Conservation (phyloP, 1,140 invertebrate genomes). For the Hermetia illucens region DNA sequence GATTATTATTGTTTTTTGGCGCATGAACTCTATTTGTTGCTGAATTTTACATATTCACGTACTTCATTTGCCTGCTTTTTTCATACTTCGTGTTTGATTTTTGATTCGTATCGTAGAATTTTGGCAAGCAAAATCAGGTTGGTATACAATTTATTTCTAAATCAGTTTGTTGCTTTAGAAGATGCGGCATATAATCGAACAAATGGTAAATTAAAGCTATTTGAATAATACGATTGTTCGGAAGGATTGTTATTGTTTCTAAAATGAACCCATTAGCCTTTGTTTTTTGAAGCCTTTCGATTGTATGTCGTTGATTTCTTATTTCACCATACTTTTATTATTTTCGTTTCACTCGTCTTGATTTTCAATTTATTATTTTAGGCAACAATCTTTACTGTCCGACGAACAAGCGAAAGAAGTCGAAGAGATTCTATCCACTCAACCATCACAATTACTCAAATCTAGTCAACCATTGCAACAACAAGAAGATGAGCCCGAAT, state of each 20-base stretch:
- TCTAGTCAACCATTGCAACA: constrained; percentile 13
- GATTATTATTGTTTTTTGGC: not conserved
- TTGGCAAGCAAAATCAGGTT: constrained; percentile 66
- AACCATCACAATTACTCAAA: constrained; percentile 20
- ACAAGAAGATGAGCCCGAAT: constrained; percentile 38
- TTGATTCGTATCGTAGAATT: constrained; percentile 38
- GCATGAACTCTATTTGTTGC: not conserved
- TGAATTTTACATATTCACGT: too few relatives aligned
- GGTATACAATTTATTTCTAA: constrained; percentile 29
- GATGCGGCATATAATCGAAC: too few relatives aligned
- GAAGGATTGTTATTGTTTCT: too few relatives aligned
- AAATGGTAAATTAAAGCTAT: too few relatives aligned
- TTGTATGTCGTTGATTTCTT: too few relatives aligned
- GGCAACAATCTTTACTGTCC: constrained; percentile 61
- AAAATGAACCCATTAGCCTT: too few relatives aligned
- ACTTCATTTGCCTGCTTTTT: not conserved
- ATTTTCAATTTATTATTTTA: constrained; percentile 26
- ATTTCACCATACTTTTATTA: too few relatives aligned
- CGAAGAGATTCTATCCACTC: constrained; percentile 54
- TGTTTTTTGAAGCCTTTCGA: too few relatives aligned
- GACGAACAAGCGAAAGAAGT: constrained; percentile 79
- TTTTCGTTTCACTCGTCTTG: too few relatives aligned
- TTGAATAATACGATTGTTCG: too few relatives aligned
- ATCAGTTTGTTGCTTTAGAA: too few relatives aligned
- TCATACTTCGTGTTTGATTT: not conserved